Base-by-base conservation (phyloP, 2,113 vertebrate species). In the Hippocampus barbouri region DNA sequence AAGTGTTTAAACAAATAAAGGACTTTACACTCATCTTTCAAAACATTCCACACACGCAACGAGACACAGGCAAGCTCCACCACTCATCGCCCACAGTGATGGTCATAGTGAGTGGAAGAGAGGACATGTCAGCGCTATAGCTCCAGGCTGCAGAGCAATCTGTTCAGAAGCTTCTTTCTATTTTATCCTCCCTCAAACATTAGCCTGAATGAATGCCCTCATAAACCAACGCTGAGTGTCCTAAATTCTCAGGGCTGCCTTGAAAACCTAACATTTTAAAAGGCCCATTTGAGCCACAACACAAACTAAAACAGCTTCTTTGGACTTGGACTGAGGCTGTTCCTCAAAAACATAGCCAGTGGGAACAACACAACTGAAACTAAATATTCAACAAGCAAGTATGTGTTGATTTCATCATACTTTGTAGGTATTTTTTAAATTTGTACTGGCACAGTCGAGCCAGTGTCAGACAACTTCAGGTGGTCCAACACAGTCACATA, bases 111-210 rank as follows among this genome's bases (percentile, higher is more conserved):
- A 63, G 71, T 68, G 56, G 65, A 61, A 60, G 72, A 80, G 72
- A 83, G 64, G 12, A 59, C 30, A 61, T 67, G 79, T 77, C 72
- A 45, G 66, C 79, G 78, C 80, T 84, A 90, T 90, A 84, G 83
- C 90, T 87, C 74, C 72, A 83, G 89, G 91, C 91, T 79, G 74
- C 72, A 69, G 66, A 67, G 21, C 88, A 90, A 91, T 89, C 91
- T 93, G 92, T 87, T 90, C 87, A 77, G 73, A 80, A 30, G 38
- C 63, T 47, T 80, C 59, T 65, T 18, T 12, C 64, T 57, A 12
- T 56, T 49, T 71, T 75, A 38, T 72, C 25, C 54, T 69, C 72
- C 75, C 80, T 84, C 72, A 84, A 83, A 83, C 75, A 66, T 76
- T 73, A 75, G 66, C 51, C 62, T 77, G 45, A n/a, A 75, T 83